Conservation (phyloP, 2,113 vertebrate genomes). For the Pongo abelii region DNA sequence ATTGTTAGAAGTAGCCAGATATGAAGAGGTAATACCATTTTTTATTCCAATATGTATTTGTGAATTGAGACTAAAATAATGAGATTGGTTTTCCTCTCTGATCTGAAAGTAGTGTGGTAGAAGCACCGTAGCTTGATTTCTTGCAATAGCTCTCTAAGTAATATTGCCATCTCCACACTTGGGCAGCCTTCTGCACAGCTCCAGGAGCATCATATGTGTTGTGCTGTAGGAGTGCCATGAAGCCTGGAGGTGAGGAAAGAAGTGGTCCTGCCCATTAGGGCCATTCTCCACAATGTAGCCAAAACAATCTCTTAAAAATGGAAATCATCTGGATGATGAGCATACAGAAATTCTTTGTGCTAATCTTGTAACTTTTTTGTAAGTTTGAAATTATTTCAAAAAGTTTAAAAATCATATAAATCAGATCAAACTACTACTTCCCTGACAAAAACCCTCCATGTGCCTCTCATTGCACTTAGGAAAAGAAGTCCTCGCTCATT, state of each 20-base stretch:
- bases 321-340: background rate
- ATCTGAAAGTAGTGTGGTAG: background rate
- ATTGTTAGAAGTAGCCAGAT: background rate
- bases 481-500: background rate
- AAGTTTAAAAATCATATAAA: background rate
- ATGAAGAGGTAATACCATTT: background rate
- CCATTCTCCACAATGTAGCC: background rate
- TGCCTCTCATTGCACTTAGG: background rate
- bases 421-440: background rate
- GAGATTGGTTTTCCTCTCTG: background rate
- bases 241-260: background rate
- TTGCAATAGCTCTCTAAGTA: background rate
- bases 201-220: accelerated
- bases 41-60: background rate
- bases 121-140: background rate
- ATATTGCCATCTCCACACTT: background rate
- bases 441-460: background rate
- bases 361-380: background rate
- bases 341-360: background rate
- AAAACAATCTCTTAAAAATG: background rate
- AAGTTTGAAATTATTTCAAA: slow-evolving; percentile 33
- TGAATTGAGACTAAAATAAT: background rate
- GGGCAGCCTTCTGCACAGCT: background rate
- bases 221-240: background rate
- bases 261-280: background rate